Evolutionary conservation across 2,888 invertebrate species (phyloP).

Genomic region (Drosophila heteroneura): DNA sequence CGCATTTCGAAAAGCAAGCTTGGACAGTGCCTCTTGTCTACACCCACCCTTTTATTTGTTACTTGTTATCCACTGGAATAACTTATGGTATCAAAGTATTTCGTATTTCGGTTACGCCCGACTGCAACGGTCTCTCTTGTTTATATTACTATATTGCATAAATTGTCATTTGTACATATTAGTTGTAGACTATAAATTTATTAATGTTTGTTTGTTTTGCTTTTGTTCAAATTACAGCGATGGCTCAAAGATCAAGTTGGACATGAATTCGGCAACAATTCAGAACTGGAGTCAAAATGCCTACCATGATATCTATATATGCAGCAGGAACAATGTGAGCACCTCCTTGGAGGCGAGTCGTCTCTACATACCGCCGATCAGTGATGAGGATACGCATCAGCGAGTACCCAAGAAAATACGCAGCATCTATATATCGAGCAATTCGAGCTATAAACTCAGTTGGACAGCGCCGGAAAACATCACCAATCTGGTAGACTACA

Average conservation of each 20-base stretch:
- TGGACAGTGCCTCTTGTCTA: too few relatives aligned
- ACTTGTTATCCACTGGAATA: too few relatives aligned
- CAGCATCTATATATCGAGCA: slow-evolving; percentile 88
- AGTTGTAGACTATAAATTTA: background rate
- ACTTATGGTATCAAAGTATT: too few relatives aligned
- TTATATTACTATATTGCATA: too few relatives aligned
- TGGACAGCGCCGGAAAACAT: slow-evolving; percentile 88
- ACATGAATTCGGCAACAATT: slow-evolving; percentile 76
- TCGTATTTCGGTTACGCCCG: too few relatives aligned
- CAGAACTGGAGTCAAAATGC: slow-evolving; percentile 59
- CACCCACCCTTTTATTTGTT: too few relatives aligned
- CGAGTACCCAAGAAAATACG: slow-evolving; percentile 74
- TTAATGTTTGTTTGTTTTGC: background rate
- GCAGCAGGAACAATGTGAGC: slow-evolving; percentile 77
- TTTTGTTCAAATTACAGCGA: slow-evolving; percentile 35
- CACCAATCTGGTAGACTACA: slow-evolving; percentile 88
- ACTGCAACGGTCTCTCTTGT: too few relatives aligned
- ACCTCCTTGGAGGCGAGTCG: slow-evolving; percentile 71
- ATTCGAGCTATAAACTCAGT: slow-evolving; percentile 90
- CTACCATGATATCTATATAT: slow-evolving; percentile 73
- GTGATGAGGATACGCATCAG: slow-evolving; percentile 45
- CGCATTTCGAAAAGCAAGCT: too few relatives aligned
- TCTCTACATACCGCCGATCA: slow-evolving; percentile 71
- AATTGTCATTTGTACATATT: background rate
- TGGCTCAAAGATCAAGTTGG: slow-evolving; percentile 53